Evolutionary conservation across 2,797 vertebrate species (phyloP), one percentile per base, ranked within the genome.

Genomic region (Sciaenops ocellatus): DNA sequence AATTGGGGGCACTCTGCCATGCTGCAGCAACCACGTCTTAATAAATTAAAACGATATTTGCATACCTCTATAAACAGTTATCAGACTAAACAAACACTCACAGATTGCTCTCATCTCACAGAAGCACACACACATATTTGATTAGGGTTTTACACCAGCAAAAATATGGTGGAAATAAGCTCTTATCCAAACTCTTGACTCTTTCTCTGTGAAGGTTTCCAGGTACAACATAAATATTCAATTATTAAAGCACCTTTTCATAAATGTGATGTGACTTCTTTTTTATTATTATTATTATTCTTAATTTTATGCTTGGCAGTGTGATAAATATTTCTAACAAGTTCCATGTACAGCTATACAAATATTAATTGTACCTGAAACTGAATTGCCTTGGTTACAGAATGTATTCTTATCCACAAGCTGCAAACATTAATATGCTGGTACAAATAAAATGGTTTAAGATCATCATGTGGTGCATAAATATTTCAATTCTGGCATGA

Each of bases 31-130:
- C n/a, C 52, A 47, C 1, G 17, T 69, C 67, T 67, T 59, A 5
- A 46, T 42, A 76, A 81, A 80, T 76, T 56, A 42, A 69, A 78
- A 65, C 46, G 1, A 42, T 69, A 75, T 86, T 80, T 79, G 74
- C 76, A 73, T 73, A 26, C 22, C 51, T 69, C n/a, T 54, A 18
- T 44, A 69, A 69, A 71, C 71, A 83, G 22, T 67, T 60, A 86
- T 70, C 65, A 78, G 61, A 67, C 70, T 68, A 50, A 82, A 83
- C 71, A 79, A 82, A 78, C 65, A 48, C 50, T 59, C 51, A 24
- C 57, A 74, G 30, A 46, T 3, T 9, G 47, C 20, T 15, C 11
- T 8, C 1, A 7, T 46, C 54, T 77, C 42, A 78, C 48, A 70
- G 46, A 74, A 28, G 75, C 42, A 41, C 0, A 46, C 17, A 12